Percentiles rank a stretch among this genome's conserved stretches.
Evolutionary conservation across 2,888 invertebrate genomes (phyloP).

Genomic region (Dryobota labecula): DNA sequence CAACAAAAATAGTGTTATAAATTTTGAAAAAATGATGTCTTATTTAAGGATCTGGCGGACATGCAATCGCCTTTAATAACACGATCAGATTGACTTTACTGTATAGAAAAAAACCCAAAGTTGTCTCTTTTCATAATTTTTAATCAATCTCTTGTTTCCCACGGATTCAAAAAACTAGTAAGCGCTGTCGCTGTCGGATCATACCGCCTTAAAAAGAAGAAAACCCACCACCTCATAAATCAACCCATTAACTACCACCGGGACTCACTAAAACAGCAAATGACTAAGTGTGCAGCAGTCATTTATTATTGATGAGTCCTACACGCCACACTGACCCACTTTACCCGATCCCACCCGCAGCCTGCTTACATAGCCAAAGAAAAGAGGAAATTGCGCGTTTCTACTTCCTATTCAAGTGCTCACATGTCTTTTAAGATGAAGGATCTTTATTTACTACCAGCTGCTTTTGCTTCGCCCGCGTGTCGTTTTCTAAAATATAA

Average conservation of each 20-base stretch:
- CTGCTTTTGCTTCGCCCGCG: no score
- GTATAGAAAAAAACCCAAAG: no score
- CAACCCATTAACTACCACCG: constrained; percentile 6
- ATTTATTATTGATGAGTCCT: constrained; percentile 76
- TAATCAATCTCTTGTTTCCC: no score
- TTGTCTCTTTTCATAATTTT: no score
- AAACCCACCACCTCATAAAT: background rate
- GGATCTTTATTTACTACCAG: constrained; percentile 28
- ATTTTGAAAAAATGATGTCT: no score
- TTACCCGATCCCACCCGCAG: constrained; percentile 53
- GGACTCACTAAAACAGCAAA: constrained; percentile 7
- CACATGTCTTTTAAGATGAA: constrained; percentile 15
- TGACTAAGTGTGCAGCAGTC: constrained; percentile 8
- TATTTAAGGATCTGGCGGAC: no score
- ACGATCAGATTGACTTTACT: no score
- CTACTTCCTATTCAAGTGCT: constrained; percentile 29
- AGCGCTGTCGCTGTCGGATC: no score
- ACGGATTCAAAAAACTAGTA: no score
- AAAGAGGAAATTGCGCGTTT: constrained; percentile 62
- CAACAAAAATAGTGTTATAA: no score
- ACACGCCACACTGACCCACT: constrained; percentile 74
- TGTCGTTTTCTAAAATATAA: no score
- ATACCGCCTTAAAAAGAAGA: background rate
- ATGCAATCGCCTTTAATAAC: no score
- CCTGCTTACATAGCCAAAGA: constrained; percentile 60